These are phyloP conservation scores for Hoplodrina blanda DNA, from an alignment of 2,888 invertebrate species.

Conservation along the genomic window DNA sequence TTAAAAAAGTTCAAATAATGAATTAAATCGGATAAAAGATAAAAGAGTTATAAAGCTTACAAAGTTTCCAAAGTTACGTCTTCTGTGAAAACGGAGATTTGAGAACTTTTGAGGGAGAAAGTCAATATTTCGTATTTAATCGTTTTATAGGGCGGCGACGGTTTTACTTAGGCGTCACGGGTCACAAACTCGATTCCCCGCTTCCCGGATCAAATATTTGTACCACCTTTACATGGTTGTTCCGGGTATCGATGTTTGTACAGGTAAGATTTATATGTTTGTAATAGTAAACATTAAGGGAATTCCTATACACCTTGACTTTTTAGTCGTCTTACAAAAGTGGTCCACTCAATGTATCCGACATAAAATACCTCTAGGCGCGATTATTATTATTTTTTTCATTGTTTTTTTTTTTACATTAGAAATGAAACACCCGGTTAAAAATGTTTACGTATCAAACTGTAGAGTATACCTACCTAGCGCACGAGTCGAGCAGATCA, in stretches of 20 bases:
- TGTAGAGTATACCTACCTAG: no score
- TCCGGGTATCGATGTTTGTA: constrained; percentile 13
- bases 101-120: constrained; percentile 24
- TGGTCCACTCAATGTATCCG: no score
- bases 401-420: no score
- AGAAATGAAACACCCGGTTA: no score
- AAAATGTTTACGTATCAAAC: no score
- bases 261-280: constrained; percentile 19
- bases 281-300: not conserved
- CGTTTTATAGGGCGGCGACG: constrained; percentile 34
- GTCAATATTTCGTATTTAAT: constrained; percentile 49
- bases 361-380: no score
- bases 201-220: constrained; percentile 36
- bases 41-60: constrained; percentile 41
- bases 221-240: constrained; percentile 17
- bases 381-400: no score
- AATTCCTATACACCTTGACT: no score
- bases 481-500: no score
- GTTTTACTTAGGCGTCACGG: constrained; percentile 2
- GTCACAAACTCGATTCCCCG: constrained; percentile 10
- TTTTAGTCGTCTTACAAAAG: no score
- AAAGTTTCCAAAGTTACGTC: constrained; percentile 34
- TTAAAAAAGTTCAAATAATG: constrained; percentile 21
- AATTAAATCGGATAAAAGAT: constrained; percentile 38
- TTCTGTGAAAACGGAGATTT: constrained; percentile 33